Conservation (phyloP, 1,140 invertebrate species). For the Samia ricini region DNA sequence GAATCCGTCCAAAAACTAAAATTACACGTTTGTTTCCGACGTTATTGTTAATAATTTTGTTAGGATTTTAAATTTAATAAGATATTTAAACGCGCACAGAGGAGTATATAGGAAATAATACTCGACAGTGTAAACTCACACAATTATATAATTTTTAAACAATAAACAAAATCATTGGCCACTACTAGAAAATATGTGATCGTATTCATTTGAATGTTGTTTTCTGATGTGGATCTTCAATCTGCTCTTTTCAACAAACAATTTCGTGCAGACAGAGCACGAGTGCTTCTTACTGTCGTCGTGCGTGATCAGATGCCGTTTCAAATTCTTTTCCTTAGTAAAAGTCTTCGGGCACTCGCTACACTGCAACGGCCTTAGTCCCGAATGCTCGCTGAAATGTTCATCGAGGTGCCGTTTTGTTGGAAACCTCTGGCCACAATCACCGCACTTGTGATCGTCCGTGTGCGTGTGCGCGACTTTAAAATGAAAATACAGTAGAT, state of each 20-base stretch:
- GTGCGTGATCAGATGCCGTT: constrained; percentile 68
- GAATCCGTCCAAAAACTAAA: constrained; percentile 1
- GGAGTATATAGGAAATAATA: too few relatives aligned
- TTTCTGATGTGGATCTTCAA: constrained; percentile 35
- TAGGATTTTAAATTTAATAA: too few relatives aligned
- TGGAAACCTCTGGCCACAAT: constrained; percentile 22
- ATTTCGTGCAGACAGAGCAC: constrained; percentile 79
- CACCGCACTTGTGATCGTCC: constrained; percentile 20
- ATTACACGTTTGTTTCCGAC: neutral
- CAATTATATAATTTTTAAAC: too few relatives aligned
- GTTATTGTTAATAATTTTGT: too few relatives aligned
- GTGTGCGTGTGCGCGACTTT: constrained; percentile 24
- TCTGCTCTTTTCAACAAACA: constrained; percentile 70
- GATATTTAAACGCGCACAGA: too few relatives aligned
- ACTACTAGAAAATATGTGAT: neutral
- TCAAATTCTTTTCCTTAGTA: constrained; percentile 27
- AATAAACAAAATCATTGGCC: neutral
- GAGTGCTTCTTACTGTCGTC: constrained; percentile 78
- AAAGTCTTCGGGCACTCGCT: constrained; percentile 54
- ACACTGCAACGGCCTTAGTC: constrained; percentile 69
- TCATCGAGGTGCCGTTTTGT: constrained; percentile 21
- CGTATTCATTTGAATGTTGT: constrained; percentile 23
- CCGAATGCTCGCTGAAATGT: constrained; percentile 68
- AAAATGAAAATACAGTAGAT: constrained; percentile 23
- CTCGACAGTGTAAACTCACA: too few relatives aligned